These are phyloP conservation scores for Blastobasis adustella DNA, from an alignment of 2,888 invertebrate genomes.

Conservation along the genomic window DNA sequence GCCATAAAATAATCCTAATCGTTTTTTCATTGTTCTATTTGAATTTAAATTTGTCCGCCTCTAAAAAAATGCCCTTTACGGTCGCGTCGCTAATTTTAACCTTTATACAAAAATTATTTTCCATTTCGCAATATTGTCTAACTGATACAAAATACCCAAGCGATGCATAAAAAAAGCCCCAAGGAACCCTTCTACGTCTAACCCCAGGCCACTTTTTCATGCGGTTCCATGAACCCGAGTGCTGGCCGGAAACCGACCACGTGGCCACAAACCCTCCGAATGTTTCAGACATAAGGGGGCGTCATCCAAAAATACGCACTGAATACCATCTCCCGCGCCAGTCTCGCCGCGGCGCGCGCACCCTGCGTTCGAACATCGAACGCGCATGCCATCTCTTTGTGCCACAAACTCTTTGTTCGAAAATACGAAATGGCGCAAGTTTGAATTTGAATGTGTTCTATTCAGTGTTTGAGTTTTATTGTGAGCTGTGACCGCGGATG, in stretches of 20 bases:
- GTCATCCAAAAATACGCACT: slow-evolving; percentile 65
- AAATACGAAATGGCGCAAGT: slow-evolving; percentile 16
- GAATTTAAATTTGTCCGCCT: too few species aligned
- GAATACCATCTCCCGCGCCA: slow-evolving; percentile 21
- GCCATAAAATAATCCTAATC: too few species aligned
- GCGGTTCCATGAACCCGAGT: slow-evolving; percentile 37
- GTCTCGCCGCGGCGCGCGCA: slow-evolving; percentile 42
- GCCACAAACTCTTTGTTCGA: slow-evolving; percentile 18
- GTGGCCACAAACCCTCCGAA: slow-evolving; percentile 20
- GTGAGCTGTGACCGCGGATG: not conserved
- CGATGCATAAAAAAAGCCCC: too few species aligned
- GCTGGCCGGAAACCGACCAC: slow-evolving; percentile 48
- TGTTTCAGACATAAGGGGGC: slow-evolving; percentile 49
- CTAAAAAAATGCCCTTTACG: too few species aligned
- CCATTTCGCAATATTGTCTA: too few species aligned
- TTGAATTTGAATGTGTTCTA: slow-evolving; percentile 21
- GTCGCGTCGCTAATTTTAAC: too few species aligned
- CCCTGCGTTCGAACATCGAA: slow-evolving; percentile 21
- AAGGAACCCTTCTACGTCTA: slow-evolving; percentile 1
- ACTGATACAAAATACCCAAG: too few species aligned
- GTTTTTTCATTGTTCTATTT: too few species aligned
- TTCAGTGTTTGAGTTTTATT: slow-evolving; percentile 5
- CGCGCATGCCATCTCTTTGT: slow-evolving; percentile 26
- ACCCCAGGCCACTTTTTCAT: not conserved
- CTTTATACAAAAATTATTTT: too few species aligned